Percentiles rank a stretch among this genome's conserved stretches.
Conservation (phyloP, 2,888 invertebrate genomes). For the Tipula confusa region DNA sequence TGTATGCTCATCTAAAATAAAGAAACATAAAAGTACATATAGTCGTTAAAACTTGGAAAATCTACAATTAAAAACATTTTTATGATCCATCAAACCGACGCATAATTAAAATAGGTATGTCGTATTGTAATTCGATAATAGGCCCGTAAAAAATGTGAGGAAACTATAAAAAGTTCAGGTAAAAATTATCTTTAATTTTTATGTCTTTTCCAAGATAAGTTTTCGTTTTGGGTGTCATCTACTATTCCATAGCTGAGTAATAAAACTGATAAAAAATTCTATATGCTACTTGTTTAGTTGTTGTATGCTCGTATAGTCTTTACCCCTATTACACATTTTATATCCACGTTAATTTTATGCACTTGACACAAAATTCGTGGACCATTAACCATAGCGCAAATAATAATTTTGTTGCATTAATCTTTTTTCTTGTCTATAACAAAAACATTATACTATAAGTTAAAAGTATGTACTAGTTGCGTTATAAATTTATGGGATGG, state of each 20-base stretch:
- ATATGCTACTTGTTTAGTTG: neutral
- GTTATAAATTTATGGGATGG: neutral
- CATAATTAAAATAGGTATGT: constrained; percentile 12
- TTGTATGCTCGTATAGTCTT: neutral
- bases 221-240: neutral
- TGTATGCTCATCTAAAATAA: neutral
- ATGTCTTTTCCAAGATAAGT: neutral
- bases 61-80: neutral
- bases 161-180: neutral
- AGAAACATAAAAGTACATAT: neutral
- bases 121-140: neutral
- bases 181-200: neutral
- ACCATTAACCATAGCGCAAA: neutral
- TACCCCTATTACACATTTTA: neutral
- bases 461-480: neutral
- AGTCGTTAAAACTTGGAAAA: neutral
- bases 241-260: neutral
- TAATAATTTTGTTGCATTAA: neutral
- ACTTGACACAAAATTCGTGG: constrained; percentile 20
- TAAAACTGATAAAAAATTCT: neutral
- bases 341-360: neutral
- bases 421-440: neutral
- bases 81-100: neutral
- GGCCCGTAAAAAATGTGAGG: neutral
- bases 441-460: neutral